Percentiles rank a stretch among this genome's conserved stretches.
phyloP scores from a whole-genome alignment of 2,888 invertebrate species.

The Zygogramma bicolorata region DNA sequence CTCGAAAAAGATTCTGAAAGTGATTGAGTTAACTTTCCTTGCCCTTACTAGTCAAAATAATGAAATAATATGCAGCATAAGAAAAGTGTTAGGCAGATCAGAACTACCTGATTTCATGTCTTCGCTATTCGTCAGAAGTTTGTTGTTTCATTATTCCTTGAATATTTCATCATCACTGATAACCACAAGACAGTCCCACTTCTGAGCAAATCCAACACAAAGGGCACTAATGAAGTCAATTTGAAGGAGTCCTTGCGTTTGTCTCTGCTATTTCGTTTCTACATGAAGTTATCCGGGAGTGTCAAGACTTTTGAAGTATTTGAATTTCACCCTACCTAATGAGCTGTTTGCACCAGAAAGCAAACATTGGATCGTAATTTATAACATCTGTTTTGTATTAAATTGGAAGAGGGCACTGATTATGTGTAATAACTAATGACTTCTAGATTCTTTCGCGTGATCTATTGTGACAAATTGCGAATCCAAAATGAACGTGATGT shows the following conservation, averaged over 20 bases:
- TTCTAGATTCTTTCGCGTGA: not conserved
- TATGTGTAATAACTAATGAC: not conserved
- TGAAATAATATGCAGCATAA: too few species aligned
- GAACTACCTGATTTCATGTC: too few species aligned
- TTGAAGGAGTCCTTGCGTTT: not conserved
- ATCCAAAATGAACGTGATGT: too few species aligned
- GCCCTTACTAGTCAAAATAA: too few species aligned
- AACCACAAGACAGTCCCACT: not conserved
- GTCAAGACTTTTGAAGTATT: not conserved
- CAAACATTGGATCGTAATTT: not conserved
- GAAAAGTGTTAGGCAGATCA: too few species aligned
- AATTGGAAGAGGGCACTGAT: not conserved
- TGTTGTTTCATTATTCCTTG: not conserved
- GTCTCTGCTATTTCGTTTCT: not conserved
- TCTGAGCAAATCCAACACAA: not conserved
- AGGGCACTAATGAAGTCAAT: conserved; percentile 2
- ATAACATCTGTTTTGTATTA: not conserved
- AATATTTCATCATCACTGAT: not conserved
- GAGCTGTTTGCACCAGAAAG: not conserved
- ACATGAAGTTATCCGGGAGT: not conserved
- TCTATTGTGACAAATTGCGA: too few species aligned
- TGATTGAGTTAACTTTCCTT: too few species aligned
- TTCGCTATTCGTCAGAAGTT: too few species aligned
- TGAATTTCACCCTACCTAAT: not conserved
- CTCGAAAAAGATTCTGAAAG: too few species aligned